These are phyloP conservation scores for Leptarthrus brevirostris DNA, from an alignment of 2,888 invertebrate species.

Conservation along the genomic window DNA sequence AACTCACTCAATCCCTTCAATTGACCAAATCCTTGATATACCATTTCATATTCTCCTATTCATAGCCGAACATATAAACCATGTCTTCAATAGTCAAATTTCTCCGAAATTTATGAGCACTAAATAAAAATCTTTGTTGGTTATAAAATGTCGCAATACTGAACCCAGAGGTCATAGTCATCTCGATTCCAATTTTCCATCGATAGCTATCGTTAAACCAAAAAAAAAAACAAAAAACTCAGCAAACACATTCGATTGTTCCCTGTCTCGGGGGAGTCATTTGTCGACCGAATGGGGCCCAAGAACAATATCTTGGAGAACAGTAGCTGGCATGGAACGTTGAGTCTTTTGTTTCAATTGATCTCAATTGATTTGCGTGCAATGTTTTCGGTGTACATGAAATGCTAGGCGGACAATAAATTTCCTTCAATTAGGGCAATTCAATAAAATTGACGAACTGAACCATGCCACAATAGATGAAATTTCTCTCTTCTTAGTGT, in stretches of 20 bases:
- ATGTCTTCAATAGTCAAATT: too few relatives aligned
- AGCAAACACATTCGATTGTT: too few relatives aligned
- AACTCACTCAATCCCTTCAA: too few relatives aligned
- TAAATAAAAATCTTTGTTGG: conserved; percentile 2
- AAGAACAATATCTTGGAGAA: conserved; percentile 7
- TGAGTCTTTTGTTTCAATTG: conserved; percentile 35
- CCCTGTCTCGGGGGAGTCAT: neutral
- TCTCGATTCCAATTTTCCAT: conserved; percentile 39
- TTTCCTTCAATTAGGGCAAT: conserved; percentile 36
- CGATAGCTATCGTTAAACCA: too few relatives aligned
- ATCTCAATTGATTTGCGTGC: conserved; percentile 46
- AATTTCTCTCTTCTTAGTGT: neutral
- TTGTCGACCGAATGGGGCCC: neutral
- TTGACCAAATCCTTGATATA: too few relatives aligned
- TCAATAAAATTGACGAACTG: conserved; percentile 32
- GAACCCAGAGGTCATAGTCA: conserved; percentile 34
- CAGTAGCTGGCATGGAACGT: neutral
- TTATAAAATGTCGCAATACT: conserved; percentile 7
- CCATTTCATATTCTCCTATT: too few relatives aligned
- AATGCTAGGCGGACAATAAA: conserved; percentile 25
- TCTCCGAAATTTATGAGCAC: neutral
- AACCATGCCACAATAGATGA: neutral
- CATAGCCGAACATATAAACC: too few relatives aligned
- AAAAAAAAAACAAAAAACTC: too few relatives aligned
- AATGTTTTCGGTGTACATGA: conserved; percentile 20